phyloP scores from a whole-genome alignment of 1,140 invertebrate species.

The Phenacoccus solenopsis region DNA sequence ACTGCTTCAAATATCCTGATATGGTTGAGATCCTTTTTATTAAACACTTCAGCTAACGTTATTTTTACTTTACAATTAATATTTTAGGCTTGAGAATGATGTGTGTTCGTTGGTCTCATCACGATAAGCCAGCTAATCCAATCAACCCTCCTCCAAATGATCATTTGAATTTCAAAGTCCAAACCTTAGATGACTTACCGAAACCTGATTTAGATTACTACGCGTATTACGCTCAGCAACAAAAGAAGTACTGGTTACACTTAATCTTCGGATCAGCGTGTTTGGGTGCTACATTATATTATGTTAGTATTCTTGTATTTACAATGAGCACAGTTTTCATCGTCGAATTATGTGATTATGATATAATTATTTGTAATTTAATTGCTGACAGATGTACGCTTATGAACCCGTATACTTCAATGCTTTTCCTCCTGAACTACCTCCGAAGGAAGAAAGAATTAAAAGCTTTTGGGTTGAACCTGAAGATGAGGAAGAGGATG shows the following conservation, averaged over 20 bases:
- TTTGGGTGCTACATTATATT: not conserved
- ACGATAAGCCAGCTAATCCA: not conserved
- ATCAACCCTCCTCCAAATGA: not conserved
- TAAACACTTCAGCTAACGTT: too few relatives aligned
- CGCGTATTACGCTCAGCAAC: not conserved
- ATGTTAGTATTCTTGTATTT: constrained; percentile 4
- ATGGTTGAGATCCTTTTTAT: too few relatives aligned
- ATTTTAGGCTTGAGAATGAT: not conserved
- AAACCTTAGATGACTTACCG: not conserved
- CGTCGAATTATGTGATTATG: not conserved
- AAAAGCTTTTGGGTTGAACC: constrained; percentile 5
- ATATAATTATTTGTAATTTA: not conserved
- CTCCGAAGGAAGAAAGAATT: constrained; percentile 12
- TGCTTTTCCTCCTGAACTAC: not conserved
- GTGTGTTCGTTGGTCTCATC: not conserved
- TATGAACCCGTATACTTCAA: not conserved
- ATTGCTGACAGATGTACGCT: not conserved
- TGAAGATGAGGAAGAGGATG: not conserved
- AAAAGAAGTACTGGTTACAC: not conserved
- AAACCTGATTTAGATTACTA: not conserved
- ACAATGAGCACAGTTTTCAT: not conserved
- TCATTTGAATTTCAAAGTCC: not conserved
- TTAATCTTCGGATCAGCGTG: not conserved
- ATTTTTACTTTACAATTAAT: too few relatives aligned
- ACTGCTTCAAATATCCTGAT: too few relatives aligned